Evolutionary conservation across 2,797 vertebrate species (phyloP), one percentile per base, ranked within the genome.

Genomic region (Sebastes oblongus): DNA sequence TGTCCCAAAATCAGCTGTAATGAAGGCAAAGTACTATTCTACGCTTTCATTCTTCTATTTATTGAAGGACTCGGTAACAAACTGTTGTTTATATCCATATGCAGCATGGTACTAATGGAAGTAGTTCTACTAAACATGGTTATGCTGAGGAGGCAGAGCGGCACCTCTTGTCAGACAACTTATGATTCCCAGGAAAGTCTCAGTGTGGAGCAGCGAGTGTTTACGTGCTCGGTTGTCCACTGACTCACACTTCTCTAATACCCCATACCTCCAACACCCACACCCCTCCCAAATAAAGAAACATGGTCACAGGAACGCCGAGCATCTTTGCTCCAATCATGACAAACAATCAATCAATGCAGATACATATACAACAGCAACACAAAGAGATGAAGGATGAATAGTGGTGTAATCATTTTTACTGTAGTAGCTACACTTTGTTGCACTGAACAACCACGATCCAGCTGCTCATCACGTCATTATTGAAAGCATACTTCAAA

Each of bases 211-310:
- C n/a, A 32, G 68, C 1, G 13, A 79, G 65, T 75, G 84, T 78
- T 75, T 78, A 75, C 12, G 16, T 59, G 55, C 74, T 22, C 32
- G 68, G 32, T 72, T 39, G 24, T 85, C 52, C 24, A 42, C 59
- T 73, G 87, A 83, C 77, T 89, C 78, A 76, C 75, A 83, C 60
- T 29, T 86, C 76, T 66, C 74, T 75, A 78, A 85, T 78, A 66
- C 67, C 71, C 70, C 61, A 72, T 69, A 81, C 27, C 25, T 68
- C 74, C 20, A 67, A 70, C 72, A 62, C 46, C 24, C 58, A 72
- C 52, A 34, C 50, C 61, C 32, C 34, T 46, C 36, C 22, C 52
- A 52, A 66, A 77, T 54, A 80, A 56, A 80, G 42, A 82, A 68
- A 73, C 18, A 78, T 75, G 66, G 66, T 77, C 66, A 80, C 72